Evolutionary conservation across 2,888 invertebrate genomes (phyloP), one percentile per base, ranked within the genome.

Genomic region (Ectropis crepuscularia): DNA sequence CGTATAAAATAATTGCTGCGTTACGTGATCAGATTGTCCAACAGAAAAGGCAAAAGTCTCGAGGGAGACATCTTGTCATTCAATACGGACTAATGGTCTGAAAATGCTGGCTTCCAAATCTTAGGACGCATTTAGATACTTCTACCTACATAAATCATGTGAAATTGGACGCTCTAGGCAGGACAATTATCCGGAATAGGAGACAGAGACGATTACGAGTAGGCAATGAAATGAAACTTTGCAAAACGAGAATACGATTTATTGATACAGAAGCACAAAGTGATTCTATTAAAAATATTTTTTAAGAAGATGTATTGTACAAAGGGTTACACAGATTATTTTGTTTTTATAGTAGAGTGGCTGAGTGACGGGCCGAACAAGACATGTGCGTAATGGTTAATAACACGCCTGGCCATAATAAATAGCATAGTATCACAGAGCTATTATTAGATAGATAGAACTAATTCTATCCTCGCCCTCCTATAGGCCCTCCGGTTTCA

Each of bases 1-100:
- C 43, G 54, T 48, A 49, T 49, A 61, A 54, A 39, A 61, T 61
- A 51, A 61, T 55, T 51, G 55, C 50, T 48, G 55, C 12, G 39
- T 55, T 61, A 61, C 61, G 61, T 61, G 61, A 50, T 39, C 36
- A 46, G 50, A 61, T 39, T 61, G 49, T 55, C 46, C 50, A 50
- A 55, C 38, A 6, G 6, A 53, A 38, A 50, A 61, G 39, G 55
- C 50, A 61, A 51, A 50, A 55, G 50, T 51, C 55, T 16, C 45
- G 7, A 11, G 61, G 36, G 61, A 50, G 42, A 45, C 39, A 55
- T 61, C 11, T 55, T 55, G 45, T 55, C 61, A 55, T 50, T 50
- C 53, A 61, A 51, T 43, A 45, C 45, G 16, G 54, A 43, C 49
- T 48, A 48, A 54, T 42, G 48, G 43, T 4, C 60, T n/a, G 54